Base-by-base conservation (phyloP, 1,140 invertebrate genomes). In the Trigoniulus corallinus region DNA sequence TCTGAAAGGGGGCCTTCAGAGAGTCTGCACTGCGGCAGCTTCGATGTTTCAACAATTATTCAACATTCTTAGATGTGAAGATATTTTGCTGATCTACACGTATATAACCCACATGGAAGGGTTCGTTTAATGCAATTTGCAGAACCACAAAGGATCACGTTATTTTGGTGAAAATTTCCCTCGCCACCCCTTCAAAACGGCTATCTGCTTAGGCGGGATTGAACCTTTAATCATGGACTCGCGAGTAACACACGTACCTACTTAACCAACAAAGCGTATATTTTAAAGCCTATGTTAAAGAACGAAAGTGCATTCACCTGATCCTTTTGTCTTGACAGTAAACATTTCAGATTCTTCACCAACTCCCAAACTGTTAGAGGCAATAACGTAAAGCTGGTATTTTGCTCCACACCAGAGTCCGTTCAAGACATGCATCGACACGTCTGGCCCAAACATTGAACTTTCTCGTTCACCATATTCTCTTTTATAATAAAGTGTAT, bases 401-500 rank as follows among this genome's bases (percentile, higher is more conserved):
- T 84, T 80, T 49, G 86, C 89, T 61, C 83, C 91, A 66, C 88
- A 93, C 64, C 82, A 81, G 24, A 92, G 63, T 61, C 81, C 84
- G 61, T 92, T 85, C 49, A 93, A 69, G 27, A 81, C 86, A 65
- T 88, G 86, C 48, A 86, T 7, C 3, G 4, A 24, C 10, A 4
- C 4, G 18, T 51, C 49, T 15, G 49, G 15, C 24, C 26, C 26
- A 13, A 51, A 22, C 13, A 61, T 52, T 15, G 57, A 52, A 26
- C 52, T 62, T 47, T 88, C 84, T 86, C 85, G 89, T 61, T 92
- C 86, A 23, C 86, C 87, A 61, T 88, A 91, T 69, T 91, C 88
- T 25, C 82, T 84, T 65, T 92, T 91, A 69, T 88, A 92, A 61
- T 88, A 82, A 53, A 92, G 76, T 18, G 85, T 88, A 63, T 88